These are phyloP conservation scores for Selene dorsalis DNA, from an alignment of 2,797 vertebrate species.

Conservation along the genomic window DNA sequence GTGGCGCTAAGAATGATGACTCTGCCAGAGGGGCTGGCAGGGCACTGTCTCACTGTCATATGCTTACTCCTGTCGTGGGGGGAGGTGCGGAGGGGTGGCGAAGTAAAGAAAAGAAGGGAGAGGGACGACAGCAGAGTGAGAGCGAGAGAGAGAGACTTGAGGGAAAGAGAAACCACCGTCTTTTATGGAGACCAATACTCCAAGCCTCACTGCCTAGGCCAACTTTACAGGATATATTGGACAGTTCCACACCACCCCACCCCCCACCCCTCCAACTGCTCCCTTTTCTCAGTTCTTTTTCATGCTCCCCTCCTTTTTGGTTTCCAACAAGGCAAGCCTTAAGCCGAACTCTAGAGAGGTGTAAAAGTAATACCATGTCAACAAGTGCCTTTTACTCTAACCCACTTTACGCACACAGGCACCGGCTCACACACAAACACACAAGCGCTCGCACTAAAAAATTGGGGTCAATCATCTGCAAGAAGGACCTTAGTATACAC, in stretches of 20 bases:
- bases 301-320: constrained; percentile 69
- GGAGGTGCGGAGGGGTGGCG: constrained; percentile 44
- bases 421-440: constrained; percentile 24
- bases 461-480: constrained; percentile 69
- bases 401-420: constrained; percentile 59
- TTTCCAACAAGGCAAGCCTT: constrained; percentile 78
- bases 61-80: constrained; percentile 67
- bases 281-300: constrained; percentile 73
- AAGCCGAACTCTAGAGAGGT: constrained; percentile 77
- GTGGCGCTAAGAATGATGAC: constrained; percentile 84
- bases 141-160: constrained; percentile 56
- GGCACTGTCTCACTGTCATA: constrained; percentile 84
- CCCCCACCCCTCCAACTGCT: constrained; percentile 66
- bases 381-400: constrained; percentile 76
- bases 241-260: constrained; percentile 77
- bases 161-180: constrained; percentile 78
- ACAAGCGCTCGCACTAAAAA: constrained; percentile 25
- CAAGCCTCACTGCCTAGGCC: constrained; percentile 79
- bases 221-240: constrained; percentile 82
- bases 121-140: constrained; percentile 31
- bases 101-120: constrained; percentile 35
- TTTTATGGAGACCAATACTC: constrained; percentile 84
- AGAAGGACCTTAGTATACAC: constrained; percentile 64
- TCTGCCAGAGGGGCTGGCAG: constrained; percentile 86
- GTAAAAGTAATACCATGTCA: constrained; percentile 82